Evolutionary conservation across 2,888 invertebrate genomes (phyloP), one percentile per base, ranked within the genome.

Genomic region (Sminthurinus aureus): DNA sequence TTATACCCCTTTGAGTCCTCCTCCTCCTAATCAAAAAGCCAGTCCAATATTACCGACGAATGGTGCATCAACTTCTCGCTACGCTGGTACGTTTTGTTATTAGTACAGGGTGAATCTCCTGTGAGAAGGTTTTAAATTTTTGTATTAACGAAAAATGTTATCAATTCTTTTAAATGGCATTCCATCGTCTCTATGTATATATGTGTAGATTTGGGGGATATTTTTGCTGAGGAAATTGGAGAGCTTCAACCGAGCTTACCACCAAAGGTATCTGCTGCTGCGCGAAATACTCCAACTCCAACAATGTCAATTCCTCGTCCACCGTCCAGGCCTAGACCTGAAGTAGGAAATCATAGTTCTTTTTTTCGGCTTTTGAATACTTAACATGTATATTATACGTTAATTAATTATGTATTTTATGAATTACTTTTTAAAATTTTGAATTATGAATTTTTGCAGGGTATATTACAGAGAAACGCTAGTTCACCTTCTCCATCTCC

Each of bases 211-310:
- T 85, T 90, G 50, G 89, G 89, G 52, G 96, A 96, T 90, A 91
- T 96, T 84, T 96, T 96, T 90, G 94, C 95, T 15, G 96, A 96
- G 92, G 96, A 96, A 92, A 93, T 96, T 82, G 95, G 95, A 69
- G 95, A 96, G 84, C 93, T 95, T 90, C 93, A 93, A 86, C 92
- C 93, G 84, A 93, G 93, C 87, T 90, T 93, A 88, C 92, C 94
- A 86, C 93, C 94, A 86, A 92, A 93, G 84, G 85, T 88, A 13
- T 92, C 92, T 69, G 83, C 87, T 0, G 83, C 84, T 24, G 85
- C 85, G 58, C 92, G 94, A 64, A 94, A 95, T 88, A 95, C 95
- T 79, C 94, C 95, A 1, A 96, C 96, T 3, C 94, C 95, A 0
- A 94, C 94, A 2, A 92, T 92, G 58, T 92, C 93, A 76, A 96